A percentile compares a stretch with the other conserved stretches of the same genome.
phyloP scores from a whole-genome alignment of 2,888 invertebrate genomes.

The Amiota communis region DNA sequence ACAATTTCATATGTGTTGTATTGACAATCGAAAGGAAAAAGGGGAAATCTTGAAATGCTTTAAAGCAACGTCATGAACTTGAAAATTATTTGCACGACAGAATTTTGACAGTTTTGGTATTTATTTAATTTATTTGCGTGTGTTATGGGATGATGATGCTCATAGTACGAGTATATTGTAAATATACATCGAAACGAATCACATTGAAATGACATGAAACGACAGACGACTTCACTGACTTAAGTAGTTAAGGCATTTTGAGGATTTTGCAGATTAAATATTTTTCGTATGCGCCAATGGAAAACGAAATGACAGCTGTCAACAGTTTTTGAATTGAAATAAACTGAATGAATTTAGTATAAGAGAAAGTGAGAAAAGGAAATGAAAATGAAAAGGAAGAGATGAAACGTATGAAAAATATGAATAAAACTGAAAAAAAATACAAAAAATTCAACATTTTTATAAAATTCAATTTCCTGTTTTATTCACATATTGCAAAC shows the following conservation, averaged over 20 bases:
- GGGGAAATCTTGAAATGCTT: background rate
- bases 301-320: constrained; percentile 55
- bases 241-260: background rate
- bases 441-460: background rate
- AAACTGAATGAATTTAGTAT: constrained; percentile 10
- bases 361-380: background rate
- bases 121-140: constrained; percentile 8
- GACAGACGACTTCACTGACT: background rate
- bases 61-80: constrained; percentile 48
- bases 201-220: background rate
- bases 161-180: too few species aligned
- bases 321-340: constrained; percentile 44
- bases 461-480: too few species aligned
- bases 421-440: too few species aligned
- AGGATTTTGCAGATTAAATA: constrained; percentile 22
- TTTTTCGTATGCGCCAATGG: background rate
- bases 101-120: constrained; percentile 22
- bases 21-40: constrained; percentile 6
- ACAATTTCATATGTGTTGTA: constrained; percentile 3
- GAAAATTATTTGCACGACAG: constrained; percentile 62
- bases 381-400: background rate
- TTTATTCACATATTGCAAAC: too few species aligned
- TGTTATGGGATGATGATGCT: too few species aligned
- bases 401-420: background rate
- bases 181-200: too few species aligned